phyloP scores from a whole-genome alignment of 2,113 vertebrate genomes.

The Solea solea region DNA sequence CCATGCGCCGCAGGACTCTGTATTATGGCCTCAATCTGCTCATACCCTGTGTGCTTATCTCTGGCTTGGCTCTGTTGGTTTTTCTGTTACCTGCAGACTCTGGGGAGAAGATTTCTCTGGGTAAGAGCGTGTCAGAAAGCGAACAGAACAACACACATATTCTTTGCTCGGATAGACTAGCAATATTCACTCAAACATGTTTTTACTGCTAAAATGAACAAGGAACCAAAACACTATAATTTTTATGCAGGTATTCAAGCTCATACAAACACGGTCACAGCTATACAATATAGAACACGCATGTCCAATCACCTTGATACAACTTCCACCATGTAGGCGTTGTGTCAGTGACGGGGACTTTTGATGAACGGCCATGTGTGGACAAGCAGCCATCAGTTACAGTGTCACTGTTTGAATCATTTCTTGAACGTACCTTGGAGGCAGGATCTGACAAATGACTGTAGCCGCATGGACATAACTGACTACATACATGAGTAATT shows the following conservation, averaged over 20 bases:
- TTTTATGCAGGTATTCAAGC: not conserved
- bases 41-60: constrained; percentile 89
- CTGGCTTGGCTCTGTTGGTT: constrained; percentile 87
- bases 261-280: not conserved
- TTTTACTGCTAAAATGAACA: too few species aligned
- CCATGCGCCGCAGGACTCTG: constrained; percentile 86
- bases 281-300: not conserved
- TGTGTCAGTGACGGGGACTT: constrained; percentile 15
- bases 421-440: constrained; percentile 28
- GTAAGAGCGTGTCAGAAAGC: constrained; percentile 53
- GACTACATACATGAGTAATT: constrained; percentile 51
- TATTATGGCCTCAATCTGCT: constrained; percentile 90
- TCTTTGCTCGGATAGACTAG: not conserved
- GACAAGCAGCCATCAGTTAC: constrained; percentile 23
- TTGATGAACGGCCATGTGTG: constrained; percentile 27
- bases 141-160: constrained; percentile 1
- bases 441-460: constrained; percentile 48
- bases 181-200: not conserved
- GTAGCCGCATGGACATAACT: constrained; percentile 40
- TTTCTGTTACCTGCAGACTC: constrained; percentile 87
- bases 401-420: constrained; percentile 15
- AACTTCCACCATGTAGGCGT: constrained; percentile 13
- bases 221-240: too few species aligned
- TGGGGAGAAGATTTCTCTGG: constrained; percentile 82
- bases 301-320: not conserved